phyloP scores from a whole-genome alignment of 2,888 invertebrate species.

The Cephus spinipes region DNA sequence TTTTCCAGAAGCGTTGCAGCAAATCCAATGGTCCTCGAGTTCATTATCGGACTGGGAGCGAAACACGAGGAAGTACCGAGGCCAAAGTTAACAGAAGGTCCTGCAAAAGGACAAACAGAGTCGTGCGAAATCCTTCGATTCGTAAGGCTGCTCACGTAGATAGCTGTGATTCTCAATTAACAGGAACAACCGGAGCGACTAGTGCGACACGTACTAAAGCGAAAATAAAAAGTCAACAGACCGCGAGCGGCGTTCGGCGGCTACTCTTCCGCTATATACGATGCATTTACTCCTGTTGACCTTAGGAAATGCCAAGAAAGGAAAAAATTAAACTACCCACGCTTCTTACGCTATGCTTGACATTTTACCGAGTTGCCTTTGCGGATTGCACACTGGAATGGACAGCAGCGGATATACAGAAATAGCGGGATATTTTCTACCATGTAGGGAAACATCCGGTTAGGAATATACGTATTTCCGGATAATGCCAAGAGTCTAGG shows the following conservation, averaged over 20 bases:
- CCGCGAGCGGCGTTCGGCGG: slow-evolving; percentile 17
- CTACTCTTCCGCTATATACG: slow-evolving; percentile 11
- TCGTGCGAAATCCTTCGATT: slow-evolving; percentile 43
- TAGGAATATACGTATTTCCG: neutral
- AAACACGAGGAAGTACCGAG: neutral
- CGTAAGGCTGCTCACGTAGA: slow-evolving; percentile 48
- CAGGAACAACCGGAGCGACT: slow-evolving; percentile 30
- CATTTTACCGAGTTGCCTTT: neutral
- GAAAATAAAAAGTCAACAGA: slow-evolving; percentile 45
- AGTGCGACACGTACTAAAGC: slow-evolving; percentile 30
- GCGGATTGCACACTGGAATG: neutral
- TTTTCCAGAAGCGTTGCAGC: neutral
- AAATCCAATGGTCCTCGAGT: neutral
- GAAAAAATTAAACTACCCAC: slow-evolving; percentile 27
- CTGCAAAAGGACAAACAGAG: slow-evolving; percentile 25
- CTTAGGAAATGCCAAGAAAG: slow-evolving; percentile 30
- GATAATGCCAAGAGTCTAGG: neutral
- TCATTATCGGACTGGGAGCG: neutral
- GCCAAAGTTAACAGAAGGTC: neutral
- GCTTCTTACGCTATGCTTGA: neutral
- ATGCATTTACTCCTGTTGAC: slow-evolving; percentile 30
- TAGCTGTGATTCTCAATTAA: slow-evolving; percentile 57
- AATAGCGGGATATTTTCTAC: neutral
- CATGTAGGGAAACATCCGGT: neutral
- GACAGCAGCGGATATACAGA: neutral